These are phyloP conservation scores for Pachliopta kotzebuea DNA, from an alignment of 2,888 invertebrate species.

Conservation along the genomic window DNA sequence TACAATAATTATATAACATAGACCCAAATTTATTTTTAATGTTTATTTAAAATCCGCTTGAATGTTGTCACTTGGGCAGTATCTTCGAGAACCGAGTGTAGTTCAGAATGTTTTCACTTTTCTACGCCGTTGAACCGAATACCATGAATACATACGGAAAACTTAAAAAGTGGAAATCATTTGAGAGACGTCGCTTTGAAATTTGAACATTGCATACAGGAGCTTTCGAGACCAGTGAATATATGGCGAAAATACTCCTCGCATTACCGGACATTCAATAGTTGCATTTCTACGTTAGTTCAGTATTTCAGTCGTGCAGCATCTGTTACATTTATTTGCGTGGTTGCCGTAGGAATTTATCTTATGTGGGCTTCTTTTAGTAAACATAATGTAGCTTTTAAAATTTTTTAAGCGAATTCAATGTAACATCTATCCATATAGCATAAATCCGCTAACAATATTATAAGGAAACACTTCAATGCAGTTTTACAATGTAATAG, in stretches of 20 bases:
- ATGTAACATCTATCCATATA: too few species aligned
- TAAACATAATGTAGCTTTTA: too few species aligned
- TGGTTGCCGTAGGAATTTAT: too few species aligned
- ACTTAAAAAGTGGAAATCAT: conserved; percentile 68
- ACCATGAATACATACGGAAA: conserved; percentile 63
- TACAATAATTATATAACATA: too few species aligned
- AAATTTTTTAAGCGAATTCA: too few species aligned
- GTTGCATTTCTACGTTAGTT: conserved; percentile 14
- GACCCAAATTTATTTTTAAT: too few species aligned
- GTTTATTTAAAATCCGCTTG: conserved; percentile 30
- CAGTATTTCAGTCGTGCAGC: too few species aligned
- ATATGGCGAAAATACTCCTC: conserved; percentile 16
- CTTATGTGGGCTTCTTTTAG: too few species aligned
- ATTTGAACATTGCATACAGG: conserved; percentile 36
- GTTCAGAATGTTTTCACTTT: conserved; percentile 73
- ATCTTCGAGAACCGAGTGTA: conserved; percentile 45
- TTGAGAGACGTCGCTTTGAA: conserved; percentile 46
- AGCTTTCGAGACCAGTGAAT: conserved; percentile 19
- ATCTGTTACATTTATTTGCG: too few species aligned
- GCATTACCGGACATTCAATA: conserved; percentile 10
- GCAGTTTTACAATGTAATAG: too few species aligned
- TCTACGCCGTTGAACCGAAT: conserved; percentile 67
- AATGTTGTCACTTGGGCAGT: conserved; percentile 38
- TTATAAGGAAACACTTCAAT: too few species aligned
- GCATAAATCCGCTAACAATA: too few species aligned